These are phyloP conservation scores for Eristalis intricaria DNA, from an alignment of 2,888 invertebrate species.

Conservation along the genomic window DNA sequence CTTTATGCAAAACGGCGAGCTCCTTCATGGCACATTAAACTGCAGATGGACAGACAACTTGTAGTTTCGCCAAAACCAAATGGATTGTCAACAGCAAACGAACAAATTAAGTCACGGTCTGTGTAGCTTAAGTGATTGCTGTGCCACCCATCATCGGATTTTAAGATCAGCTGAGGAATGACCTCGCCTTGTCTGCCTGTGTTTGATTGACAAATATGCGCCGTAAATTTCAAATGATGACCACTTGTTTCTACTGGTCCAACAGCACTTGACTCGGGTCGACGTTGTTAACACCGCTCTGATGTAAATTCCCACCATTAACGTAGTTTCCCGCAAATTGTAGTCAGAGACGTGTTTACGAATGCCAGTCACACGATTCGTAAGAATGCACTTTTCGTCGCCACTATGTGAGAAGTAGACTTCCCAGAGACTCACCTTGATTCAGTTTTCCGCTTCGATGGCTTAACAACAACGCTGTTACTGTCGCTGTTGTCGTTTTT, in stretches of 20 bases:
- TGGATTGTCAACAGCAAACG: slow-evolving; percentile 64
- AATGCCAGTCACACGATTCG: slow-evolving; percentile 57
- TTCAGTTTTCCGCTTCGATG: slow-evolving; percentile 66
- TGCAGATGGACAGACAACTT: slow-evolving; percentile 58
- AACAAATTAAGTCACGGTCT: slow-evolving; percentile 62
- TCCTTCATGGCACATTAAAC: slow-evolving; percentile 60
- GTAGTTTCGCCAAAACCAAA: slow-evolving; percentile 53
- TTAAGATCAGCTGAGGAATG: slow-evolving; percentile 16
- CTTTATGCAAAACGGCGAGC: not conserved
- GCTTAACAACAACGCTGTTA: slow-evolving; percentile 14
- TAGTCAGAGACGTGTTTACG: slow-evolving; percentile 29
- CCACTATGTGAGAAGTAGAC: slow-evolving; percentile 41
- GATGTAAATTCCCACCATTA: slow-evolving; percentile 48
- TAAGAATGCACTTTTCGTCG: slow-evolving; percentile 56
- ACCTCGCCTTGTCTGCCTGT: slow-evolving; percentile 8
- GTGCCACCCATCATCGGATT: slow-evolving; percentile 57
- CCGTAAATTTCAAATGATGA: slow-evolving; percentile 4
- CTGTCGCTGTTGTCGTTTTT: slow-evolving; percentile 32
- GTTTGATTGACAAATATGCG: slow-evolving; percentile 39
- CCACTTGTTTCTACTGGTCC: slow-evolving; percentile 4
- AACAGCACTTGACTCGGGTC: not conserved
- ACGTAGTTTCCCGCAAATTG: slow-evolving; percentile 12
- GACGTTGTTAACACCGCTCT: slow-evolving; percentile 27
- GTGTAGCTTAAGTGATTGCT: slow-evolving; percentile 60
- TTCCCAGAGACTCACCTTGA: slow-evolving; percentile 58